Evolutionary conservation across 2,797 vertebrate species (phyloP).

Genomic region (Urocyon cinereoargenteus): DNA sequence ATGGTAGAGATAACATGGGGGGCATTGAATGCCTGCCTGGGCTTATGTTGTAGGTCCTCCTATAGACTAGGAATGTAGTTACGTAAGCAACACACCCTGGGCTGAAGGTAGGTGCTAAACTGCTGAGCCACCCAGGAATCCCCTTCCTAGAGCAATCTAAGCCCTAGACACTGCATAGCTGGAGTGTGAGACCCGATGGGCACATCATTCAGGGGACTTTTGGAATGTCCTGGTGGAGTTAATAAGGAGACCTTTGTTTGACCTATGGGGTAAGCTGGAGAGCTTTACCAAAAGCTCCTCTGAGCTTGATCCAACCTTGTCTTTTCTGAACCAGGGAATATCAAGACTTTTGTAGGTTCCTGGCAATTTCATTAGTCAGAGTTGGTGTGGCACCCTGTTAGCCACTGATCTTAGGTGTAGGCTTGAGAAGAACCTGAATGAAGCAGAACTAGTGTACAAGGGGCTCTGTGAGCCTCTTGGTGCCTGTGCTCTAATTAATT

Average conservation of each 20-base stretch:
- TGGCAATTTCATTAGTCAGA: neutral
- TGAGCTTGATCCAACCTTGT: neutral
- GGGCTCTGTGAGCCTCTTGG: slow-evolving; percentile 10
- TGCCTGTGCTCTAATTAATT: neutral
- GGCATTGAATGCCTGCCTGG: neutral
- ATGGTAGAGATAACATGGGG: neutral
- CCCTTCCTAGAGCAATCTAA: neutral
- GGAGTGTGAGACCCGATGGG: neutral
- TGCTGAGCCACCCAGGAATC: no score
- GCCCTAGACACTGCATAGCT: neutral
- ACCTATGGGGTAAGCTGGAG: neutral
- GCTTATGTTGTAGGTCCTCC: neutral
- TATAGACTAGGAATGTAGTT: neutral
- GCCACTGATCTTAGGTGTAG: neutral
- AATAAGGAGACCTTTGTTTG: neutral
- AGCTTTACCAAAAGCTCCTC: neutral
- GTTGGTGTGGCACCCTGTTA: neutral
- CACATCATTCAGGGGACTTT: neutral
- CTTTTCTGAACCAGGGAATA: slow-evolving; percentile 5
- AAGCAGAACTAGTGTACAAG: neutral
- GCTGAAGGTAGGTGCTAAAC: no score
- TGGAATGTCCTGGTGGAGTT: neutral
- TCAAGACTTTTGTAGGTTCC: neutral
- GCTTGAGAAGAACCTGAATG: neutral
- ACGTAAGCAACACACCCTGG: neutral